Base-by-base conservation (phyloP, 2,888 invertebrate species). In the Drosophila mayaguana region DNA sequence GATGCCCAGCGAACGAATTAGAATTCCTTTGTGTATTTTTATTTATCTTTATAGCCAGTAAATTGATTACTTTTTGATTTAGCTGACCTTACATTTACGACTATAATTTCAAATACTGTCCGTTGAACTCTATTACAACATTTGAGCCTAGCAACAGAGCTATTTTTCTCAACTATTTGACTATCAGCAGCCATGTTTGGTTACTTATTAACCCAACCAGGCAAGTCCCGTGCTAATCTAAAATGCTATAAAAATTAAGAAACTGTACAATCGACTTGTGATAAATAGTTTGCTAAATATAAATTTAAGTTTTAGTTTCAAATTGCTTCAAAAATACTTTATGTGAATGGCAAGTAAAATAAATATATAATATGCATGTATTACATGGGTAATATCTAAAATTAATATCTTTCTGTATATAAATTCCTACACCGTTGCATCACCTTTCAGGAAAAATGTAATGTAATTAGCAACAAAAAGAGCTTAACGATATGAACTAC, bases 41-140 rank as follows among this genome's bases (percentile, higher is more conserved):
- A 20, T 34, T 64, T 77, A 81, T 83, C 78, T 78, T 78, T 78
- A 83, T 53, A 11, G 59, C 18, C 48, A 66, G 70, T 74, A 75
- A 81, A 65, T 74, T 40, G 55, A 51, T 48, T 54, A 69, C 72
- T 71, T 40, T n/a, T 25, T 54, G 81, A 81, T 81, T 84, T 75
- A 81, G 75, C 69, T 57, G 67, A 63, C 66, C 62, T 65, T 18
- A 45, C 25, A 50, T 81, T 83, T 87, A 83, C 71, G 57, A 18
- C 46, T n/a, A 16, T 65, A 69, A 78, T 74, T 78, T 84, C 72
- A 75, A 45, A 54, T 60, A 28, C 25, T 76, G 86, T 82, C 54
- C 78, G 65, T 74, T 85, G 86, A 82, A 69, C 81, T 75, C 45
- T 22, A 28, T 50, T 40, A 46, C 9, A n/a, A 5, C 5, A 32